Percentiles rank a stretch among this genome's conserved stretches.
Evolutionary conservation across 1,140 invertebrate genomes (phyloP).

Genomic region (Drosophila fuyamai): DNA sequence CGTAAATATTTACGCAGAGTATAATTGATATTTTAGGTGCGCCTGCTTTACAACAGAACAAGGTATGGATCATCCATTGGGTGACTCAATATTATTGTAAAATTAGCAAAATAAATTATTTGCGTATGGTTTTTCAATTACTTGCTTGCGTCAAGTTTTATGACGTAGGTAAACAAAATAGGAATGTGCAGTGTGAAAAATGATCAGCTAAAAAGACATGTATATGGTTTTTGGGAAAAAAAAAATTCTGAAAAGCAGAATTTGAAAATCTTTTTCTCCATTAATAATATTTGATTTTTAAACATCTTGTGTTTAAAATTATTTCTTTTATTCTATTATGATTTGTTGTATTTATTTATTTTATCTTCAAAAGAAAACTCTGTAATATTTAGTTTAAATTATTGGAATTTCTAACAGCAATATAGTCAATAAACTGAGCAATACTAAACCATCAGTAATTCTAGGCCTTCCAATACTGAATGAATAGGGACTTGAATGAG

Average conservation of each 20-base stretch:
- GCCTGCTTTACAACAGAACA: conserved; percentile 37
- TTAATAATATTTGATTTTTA: neutral
- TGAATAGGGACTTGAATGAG: conserved; percentile 16
- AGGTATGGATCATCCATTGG: conserved; percentile 29
- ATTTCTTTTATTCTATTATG: neutral
- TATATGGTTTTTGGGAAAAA: neutral
- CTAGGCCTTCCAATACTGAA: conserved; percentile 11
- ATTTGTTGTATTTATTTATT: neutral
- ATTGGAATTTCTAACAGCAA: neutral
- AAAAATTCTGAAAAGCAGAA: neutral
- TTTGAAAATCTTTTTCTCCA: neutral
- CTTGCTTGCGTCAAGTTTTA: conserved; percentile 34
- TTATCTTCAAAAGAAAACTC: no score
- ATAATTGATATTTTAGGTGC: conserved; percentile 67
- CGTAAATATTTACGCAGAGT: conserved; percentile 70
- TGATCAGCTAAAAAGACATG: conserved; percentile 2
- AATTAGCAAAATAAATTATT: conserved; percentile 3
- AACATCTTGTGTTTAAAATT: neutral
- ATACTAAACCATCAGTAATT: neutral
- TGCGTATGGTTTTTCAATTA: conserved; percentile 31
- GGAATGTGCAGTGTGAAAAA: neutral
- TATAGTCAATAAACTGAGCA: conserved; percentile 2
- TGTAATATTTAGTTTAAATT: no score
- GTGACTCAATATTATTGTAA: conserved; percentile 42
- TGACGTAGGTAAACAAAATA: conserved; percentile 6